Base-by-base conservation (phyloP, 2,797 vertebrate species). In the Diceros bicornis region DNA sequence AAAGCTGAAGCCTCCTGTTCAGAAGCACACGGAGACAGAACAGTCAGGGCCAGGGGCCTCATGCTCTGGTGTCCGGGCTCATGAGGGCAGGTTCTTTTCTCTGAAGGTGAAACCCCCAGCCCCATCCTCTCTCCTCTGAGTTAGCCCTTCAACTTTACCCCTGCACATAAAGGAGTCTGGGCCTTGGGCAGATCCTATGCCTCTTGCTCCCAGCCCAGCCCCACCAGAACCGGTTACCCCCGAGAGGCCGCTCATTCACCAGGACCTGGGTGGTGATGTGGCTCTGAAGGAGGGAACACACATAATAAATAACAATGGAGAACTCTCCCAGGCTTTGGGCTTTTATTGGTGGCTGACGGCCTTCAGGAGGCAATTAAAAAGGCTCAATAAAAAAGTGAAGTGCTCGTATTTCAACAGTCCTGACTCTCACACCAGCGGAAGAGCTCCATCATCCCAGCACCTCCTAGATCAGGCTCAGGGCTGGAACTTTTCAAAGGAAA, bases 311-410 rank as follows among this genome's bases (percentile, higher is more conserved):
- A 97, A 93, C 97, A 97, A 66, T 34, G 41, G 97, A 82, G 94
- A 97, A 87, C 50, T 83, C 92, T 95, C 96, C 59, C 0, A 97
- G 95, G 96, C 96, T 93, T 55, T 82, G 89, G 94, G 95, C 97
- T 98, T 97, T 96, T 97, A 96, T 74, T 95, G 96, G 97, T 94
- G 97, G 98, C 98, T 97, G 94, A 96, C 4, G 88, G 96, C 96
- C 97, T 98, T 98, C 93, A 97, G 96, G 96, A 98, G 94, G 98
- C 98, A 98, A 98, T 98, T 98, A 97, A 98, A 95, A 98, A 78
- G 94, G 82, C 8, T 18, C 95, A 95, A 96, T 97, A 96, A 98
- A 98, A 98, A 98, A 98, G 96, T 84, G 93, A 97, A 97, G 94
- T 64, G 92, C 95, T 97, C 91, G 0, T 97, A 96, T 98, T 98